Base-by-base conservation (phyloP, 2,113 vertebrate species). In the Jacana jacana region DNA sequence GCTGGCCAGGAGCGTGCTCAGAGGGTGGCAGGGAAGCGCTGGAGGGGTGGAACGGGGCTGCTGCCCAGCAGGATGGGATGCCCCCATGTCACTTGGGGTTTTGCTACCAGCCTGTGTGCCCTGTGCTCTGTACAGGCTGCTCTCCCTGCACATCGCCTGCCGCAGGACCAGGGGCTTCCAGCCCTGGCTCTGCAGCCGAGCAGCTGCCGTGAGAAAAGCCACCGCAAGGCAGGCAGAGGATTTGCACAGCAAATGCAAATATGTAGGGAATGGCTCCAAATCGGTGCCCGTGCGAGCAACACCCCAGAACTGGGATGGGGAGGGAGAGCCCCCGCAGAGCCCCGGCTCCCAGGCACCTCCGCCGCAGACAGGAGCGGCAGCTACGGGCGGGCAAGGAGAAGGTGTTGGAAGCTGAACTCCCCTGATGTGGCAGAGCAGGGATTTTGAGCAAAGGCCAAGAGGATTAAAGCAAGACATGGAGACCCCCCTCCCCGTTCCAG, bases 381-480 rank as follows among this genome's bases (percentile, higher is more conserved):
- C 40, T 70, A 19, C 5, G 3, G 0, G 0, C 3, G 4, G 40
- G 55, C 51, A 51, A 16, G 1, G 52, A 60, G 76, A 33, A 49
- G 58, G 55, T 37, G 80, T 2, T 84, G 81, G 77, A 78, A 88
- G 58, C 49, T 73, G 68, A 88, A 49, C 81, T 72, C 31, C 66
- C 72, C 82, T 58, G 79, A 90, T 65, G 71, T 15, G 79, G 63
- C 88, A 90, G 54, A 61, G 8, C 31, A 80, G 60, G 42, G 89
- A 52, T 87, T 89, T 13, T 35, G 65, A 82, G 88, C 48, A 91
- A 81, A 94, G 42, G n/a, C 57, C 77, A 72, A 64, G 73, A 80
- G 81, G n/a, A 89, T 87, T 76, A 89, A 69, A 93, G 72, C 40
- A 72, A 79, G 87, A 79, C 25, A 48, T 6, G 1, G 24, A 78